Conservation (phyloP, 2,113 vertebrate species). For the Xenopus tropicalis region DNA sequence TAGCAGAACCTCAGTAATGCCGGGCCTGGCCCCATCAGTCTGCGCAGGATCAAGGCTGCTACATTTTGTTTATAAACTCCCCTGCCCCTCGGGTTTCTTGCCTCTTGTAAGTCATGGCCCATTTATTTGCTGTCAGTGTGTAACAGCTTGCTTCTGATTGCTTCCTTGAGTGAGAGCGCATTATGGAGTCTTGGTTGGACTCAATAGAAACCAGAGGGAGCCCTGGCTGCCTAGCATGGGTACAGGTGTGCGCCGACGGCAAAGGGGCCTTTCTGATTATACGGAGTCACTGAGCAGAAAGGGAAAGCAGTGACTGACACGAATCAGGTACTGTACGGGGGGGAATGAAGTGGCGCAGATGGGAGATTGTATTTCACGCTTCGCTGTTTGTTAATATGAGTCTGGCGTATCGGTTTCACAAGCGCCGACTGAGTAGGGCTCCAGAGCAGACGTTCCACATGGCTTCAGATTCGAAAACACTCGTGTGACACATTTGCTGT, state of each 20-base stretch:
- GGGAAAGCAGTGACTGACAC: conserved; percentile 56
- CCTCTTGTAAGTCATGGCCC: conserved; percentile 48
- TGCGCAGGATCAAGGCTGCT: no score
- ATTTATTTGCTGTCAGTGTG: conserved; percentile 48
- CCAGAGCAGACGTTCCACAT: conserved; percentile 61
- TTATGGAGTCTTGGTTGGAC: conserved; percentile 36
- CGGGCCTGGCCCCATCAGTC: no score
- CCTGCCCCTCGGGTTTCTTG: neutral
- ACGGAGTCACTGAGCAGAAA: conserved; percentile 51
- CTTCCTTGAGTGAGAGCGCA: conserved; percentile 44
- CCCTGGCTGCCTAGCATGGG: conserved; percentile 41
- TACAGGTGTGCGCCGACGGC: conserved; percentile 51
- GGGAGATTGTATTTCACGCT: conserved; percentile 67
- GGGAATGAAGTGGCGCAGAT: conserved; percentile 50
- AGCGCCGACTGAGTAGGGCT: conserved; percentile 45
- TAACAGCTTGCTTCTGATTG: conserved; percentile 45
- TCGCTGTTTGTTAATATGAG: conserved; percentile 44
- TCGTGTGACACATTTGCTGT: conserved; percentile 44
- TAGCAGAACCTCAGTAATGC: neutral
- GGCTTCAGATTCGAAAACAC: conserved; percentile 60
- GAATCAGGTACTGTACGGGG: conserved; percentile 43
- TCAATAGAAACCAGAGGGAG: conserved; percentile 26
- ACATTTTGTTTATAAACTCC: neutral
- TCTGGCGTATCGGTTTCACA: conserved; percentile 47
- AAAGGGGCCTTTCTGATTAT: conserved; percentile 49